A percentile compares a stretch with the other conserved stretches of the same genome.
These are phyloP conservation scores for Acomys russatus DNA, from an alignment of 2,797 vertebrate genomes.

Conservation along the genomic window DNA sequence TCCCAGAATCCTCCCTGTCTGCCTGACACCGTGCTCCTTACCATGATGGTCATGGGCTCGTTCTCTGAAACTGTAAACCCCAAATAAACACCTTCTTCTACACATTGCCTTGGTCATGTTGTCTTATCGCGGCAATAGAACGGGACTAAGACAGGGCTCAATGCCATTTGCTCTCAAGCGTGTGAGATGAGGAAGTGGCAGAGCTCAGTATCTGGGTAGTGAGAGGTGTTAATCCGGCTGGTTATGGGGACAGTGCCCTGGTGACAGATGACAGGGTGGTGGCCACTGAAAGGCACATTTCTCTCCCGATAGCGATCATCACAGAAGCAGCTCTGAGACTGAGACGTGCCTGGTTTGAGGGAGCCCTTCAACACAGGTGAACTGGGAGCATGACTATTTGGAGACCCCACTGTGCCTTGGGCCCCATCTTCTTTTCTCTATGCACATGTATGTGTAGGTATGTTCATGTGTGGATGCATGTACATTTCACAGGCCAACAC, in stretches of 20 bases:
- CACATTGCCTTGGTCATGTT: background rate
- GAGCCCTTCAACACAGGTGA: accelerated
- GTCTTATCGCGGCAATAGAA: no score
- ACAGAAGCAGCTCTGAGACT: background rate
- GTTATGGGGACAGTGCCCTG: background rate
- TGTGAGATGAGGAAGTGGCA: background rate
- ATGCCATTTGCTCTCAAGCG: background rate
- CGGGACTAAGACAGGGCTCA: background rate
- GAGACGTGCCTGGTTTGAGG: accelerated
- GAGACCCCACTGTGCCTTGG: background rate
- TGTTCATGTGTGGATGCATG: background rate
- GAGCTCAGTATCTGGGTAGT: accelerated
- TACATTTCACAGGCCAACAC: background rate
- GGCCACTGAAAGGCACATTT: background rate
- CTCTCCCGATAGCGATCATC: background rate
- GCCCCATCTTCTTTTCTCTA: background rate
- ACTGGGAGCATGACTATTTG: background rate
- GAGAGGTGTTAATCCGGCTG: background rate
- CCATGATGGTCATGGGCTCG: background rate
- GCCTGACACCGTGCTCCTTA: no score
- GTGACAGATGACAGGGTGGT: background rate
- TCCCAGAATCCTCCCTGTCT: background rate
- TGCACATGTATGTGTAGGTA: background rate
- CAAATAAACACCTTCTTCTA: no score
- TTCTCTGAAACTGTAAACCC: background rate